Conservation (phyloP, 2,113 vertebrate genomes). For the Pristiophorus japonicus region DNA sequence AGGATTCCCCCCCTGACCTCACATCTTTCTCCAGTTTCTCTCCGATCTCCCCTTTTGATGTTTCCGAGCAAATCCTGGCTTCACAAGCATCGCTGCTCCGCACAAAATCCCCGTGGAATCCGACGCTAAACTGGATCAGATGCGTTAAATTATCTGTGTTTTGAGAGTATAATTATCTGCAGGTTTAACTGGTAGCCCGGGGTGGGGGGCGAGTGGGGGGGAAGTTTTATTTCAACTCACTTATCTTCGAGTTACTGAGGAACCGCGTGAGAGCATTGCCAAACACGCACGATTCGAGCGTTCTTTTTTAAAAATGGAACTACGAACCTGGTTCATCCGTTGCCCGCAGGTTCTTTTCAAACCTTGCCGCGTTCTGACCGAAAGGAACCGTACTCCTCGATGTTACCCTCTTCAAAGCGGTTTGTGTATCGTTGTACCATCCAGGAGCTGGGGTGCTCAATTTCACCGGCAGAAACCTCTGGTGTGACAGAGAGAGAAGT, state of each 20-base stretch:
- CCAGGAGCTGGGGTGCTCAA: conserved; percentile 66
- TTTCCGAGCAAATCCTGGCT: too few species aligned
- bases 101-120: background rate
- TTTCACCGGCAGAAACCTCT: conserved; percentile 63
- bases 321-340: conserved; percentile 55
- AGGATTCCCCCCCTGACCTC: too few species aligned
- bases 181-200: background rate
- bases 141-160: background rate
- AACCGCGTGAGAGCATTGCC: too few species aligned
- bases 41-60: too few species aligned
- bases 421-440: conserved; percentile 58
- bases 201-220: too few species aligned
- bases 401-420: conserved; percentile 55
- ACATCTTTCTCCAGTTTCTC: too few species aligned
- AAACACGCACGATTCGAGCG: conserved; percentile 36
- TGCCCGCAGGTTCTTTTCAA: conserved; percentile 45
- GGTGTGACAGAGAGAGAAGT: conserved; percentile 36
- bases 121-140: background rate
- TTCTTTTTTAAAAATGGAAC: background rate
- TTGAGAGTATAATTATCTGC: background rate
- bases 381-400: conserved; percentile 59
- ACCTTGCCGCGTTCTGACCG: conserved; percentile 55
- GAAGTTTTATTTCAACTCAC: background rate
- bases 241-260: background rate
- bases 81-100: background rate